Evolutionary conservation across 2,888 invertebrate genomes (phyloP).

Genomic region (Iselma pallidipennis): DNA sequence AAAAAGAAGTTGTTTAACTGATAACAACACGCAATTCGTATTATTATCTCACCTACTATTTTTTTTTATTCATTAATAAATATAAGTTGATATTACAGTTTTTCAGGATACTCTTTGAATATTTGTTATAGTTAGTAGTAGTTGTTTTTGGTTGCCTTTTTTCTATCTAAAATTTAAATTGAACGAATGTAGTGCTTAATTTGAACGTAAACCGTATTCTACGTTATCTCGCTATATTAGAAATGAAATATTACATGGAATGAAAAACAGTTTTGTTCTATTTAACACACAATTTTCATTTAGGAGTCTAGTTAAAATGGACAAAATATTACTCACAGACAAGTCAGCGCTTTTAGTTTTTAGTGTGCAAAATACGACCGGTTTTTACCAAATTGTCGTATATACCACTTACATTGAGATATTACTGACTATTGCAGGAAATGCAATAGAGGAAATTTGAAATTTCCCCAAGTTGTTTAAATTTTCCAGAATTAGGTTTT

Average conservation of each 20-base stretch:
- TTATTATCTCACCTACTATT: background rate
- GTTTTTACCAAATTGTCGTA: background rate
- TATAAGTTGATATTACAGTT: background rate
- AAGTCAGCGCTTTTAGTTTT: background rate
- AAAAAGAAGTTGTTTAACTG: background rate
- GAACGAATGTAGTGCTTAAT: background rate
- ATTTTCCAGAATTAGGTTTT: too few species aligned
- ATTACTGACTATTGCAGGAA: too few species aligned
- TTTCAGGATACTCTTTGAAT: background rate
- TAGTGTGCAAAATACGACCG: background rate
- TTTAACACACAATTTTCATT: background rate
- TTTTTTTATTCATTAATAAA: background rate
- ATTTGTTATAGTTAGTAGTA: background rate
- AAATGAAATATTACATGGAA: background rate
- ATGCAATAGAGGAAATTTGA: too few species aligned
- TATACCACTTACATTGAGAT: too few species aligned
- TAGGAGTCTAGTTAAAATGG: background rate
- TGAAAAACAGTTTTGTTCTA: constrained; percentile 1
- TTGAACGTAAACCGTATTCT: background rate
- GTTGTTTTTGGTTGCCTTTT: background rate
- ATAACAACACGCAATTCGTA: background rate
- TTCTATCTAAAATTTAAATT: background rate
- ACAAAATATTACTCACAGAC: background rate
- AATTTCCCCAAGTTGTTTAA: too few species aligned
- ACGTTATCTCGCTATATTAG: background rate